Base-by-base conservation (phyloP, 2,113 vertebrate genomes). In the Lepisosteus oculatus region DNA sequence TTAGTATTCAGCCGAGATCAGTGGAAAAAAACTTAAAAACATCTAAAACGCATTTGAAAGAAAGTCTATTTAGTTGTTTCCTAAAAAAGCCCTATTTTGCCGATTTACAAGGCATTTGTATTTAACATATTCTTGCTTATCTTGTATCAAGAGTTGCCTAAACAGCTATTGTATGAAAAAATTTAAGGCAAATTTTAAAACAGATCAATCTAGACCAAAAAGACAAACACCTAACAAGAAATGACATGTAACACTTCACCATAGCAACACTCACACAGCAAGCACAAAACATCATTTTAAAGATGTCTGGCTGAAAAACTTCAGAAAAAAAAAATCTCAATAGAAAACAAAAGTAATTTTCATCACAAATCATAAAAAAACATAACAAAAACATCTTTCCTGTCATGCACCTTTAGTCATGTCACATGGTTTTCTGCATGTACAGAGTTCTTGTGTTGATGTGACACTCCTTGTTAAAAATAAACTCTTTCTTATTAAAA, bases 161-260 rank as follows among this genome's bases (percentile, higher is more conserved):
- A 92, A 94, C 91, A 94, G 90, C 92, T 93, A 92, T 85, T 92
- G 91, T 93, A 93, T 94, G 81, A 90, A 95, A 96, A 95, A 90
- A 90, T 93, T 94, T 95, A 96, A 99, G 96, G 96, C 95, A 97
- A 94, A 94, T 93, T 94, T 93, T 90, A 92, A 90, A 89, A 92
- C 90, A 93, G 91, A 91, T 93, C 87, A 93, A 91, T 89, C 91
- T 90, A 94, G 89, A 77, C 81, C 76, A 90, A 92, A 91, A 85
- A 86, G 91, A 92, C 85, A 82, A 89, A 88, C 88, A 92, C 90
- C 92, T 90, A 91, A 93, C 89, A 89, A 92, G 86, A 86, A 92
- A 84, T 90, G 85, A 93, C 91, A 89, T 81, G 79, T 81, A 92
- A 95, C 94, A 95, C 93, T 82, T 94, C 92, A 92, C 91, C 89